Evolutionary conservation across 2,888 invertebrate species (phyloP), one percentile per base, ranked within the genome.

Genomic region (Silvanus unidentatus): DNA sequence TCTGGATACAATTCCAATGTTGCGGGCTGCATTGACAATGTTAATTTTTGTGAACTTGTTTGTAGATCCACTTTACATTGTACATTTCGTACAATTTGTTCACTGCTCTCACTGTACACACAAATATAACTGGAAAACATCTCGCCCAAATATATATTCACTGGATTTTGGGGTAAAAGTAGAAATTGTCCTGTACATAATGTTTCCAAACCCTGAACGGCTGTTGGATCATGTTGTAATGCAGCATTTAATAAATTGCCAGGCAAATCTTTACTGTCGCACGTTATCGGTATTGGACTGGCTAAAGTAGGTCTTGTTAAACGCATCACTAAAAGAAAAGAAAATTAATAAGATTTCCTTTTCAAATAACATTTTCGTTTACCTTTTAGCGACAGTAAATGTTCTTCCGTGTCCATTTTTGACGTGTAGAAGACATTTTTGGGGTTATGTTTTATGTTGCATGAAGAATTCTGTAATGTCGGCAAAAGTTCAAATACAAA

Each of bases 71-170:
- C 93, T 75, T 91, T 93, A 15, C 94, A 83, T 13, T 80, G 77
- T 11, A 94, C 88, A 73, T 92, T 87, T 60, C 82, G 82, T 15
- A 91, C 93, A 10, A 81, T 73, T 68, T 90, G 86, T 50, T 81
- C 6, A 8, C 10, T 81, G 38, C 94, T 93, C 71, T 96, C 94
- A 75, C 98, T 98, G 66, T 96, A 94, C 43, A 98, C 91, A 73
- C 94, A 95, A 47, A 99, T 86, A 68, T 96, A 97, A 69, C 97
- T 95, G 1, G 97, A 91, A 74, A 99, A 98, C 10, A 95, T 97
- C 77, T 99, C 98, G 12, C 96, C 99, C 37, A 99, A 76, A 70
- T 97, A 98, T 60, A 99, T 96, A 68, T 94, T 97, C 3, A 97
- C 97, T 73, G 98, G 97, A 69, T 91, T 94, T 75, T 97, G 97